Evolutionary conservation across 2,888 invertebrate genomes (phyloP).

Genomic region (Opisthograptis luteolata): DNA sequence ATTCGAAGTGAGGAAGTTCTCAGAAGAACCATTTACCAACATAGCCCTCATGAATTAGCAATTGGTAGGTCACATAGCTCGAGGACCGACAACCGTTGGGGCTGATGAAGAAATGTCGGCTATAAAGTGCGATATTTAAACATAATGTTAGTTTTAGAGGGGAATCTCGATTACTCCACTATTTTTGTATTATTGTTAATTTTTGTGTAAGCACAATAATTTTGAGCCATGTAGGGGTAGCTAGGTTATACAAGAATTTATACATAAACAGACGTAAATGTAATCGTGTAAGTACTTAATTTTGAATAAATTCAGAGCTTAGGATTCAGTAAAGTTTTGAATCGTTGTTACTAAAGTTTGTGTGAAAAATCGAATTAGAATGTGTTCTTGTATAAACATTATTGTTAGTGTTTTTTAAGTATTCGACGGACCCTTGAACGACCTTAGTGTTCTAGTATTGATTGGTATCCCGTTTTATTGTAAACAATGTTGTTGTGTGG

Average conservation of each 20-base stretch:
- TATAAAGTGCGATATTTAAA: constrained; percentile 30
- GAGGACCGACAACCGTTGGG: too few relatives aligned
- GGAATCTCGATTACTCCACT: constrained; percentile 63
- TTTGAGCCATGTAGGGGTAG: constrained; percentile 51
- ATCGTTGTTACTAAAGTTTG: constrained; percentile 51
- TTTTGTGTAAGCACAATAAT: constrained; percentile 58
- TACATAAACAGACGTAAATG: constrained; percentile 46
- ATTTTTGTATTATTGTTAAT: constrained; percentile 53
- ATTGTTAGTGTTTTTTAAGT: constrained; percentile 41
- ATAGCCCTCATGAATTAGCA: too few relatives aligned
- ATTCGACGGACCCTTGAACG: too few relatives aligned
- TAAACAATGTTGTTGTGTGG: constrained; percentile 9
- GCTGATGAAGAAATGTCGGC: constrained; percentile 26
- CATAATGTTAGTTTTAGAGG: constrained; percentile 37
- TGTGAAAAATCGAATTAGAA: constrained; percentile 39
- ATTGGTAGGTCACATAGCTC: too few relatives aligned
- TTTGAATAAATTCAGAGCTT: constrained; percentile 66
- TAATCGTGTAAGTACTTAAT: constrained; percentile 14
- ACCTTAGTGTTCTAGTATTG: constrained; percentile 1
- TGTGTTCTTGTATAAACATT: constrained; percentile 63
- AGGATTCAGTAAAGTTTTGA: constrained; percentile 54
- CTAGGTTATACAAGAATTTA: constrained; percentile 52
- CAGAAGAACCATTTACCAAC: too few relatives aligned
- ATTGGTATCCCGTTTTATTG: constrained; percentile 3
- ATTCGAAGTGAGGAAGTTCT: too few relatives aligned